Percentiles rank a stretch among this genome's conserved stretches.
These are phyloP conservation scores for Siderastrea radians DNA, from an alignment of 92 coral and sea anemone species.

Conservation along the genomic window DNA sequence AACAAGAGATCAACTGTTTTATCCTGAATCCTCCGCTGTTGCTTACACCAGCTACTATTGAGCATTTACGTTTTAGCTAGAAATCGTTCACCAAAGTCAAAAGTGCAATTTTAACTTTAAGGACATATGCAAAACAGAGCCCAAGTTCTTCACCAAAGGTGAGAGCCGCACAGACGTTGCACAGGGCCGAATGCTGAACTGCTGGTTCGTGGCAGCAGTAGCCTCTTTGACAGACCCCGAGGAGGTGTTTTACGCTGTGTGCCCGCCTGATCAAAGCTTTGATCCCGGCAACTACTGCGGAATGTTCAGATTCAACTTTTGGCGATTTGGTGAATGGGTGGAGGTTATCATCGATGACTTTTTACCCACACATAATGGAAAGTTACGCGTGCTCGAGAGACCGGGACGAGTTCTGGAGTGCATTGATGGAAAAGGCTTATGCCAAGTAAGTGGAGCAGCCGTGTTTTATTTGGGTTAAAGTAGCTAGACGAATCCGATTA, in stretches of 20 bases:
- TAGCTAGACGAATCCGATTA: not conserved
- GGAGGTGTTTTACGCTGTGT: constrained; percentile 77
- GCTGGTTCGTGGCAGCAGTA: constrained; percentile 94
- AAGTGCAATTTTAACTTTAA: not conserved
- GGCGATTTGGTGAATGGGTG: constrained; percentile 90
- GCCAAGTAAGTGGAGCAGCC: constrained; percentile 79
- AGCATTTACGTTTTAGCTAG: no score
- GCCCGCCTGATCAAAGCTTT: constrained; percentile 80
- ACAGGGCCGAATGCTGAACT: constrained; percentile 84
- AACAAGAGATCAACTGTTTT: no score
- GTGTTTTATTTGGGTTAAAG: no score
- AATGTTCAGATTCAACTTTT: constrained; percentile 84
- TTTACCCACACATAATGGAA: constrained; percentile 79
- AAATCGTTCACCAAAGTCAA: not conserved
- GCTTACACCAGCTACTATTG: no score
- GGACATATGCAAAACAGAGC: constrained; percentile 77
- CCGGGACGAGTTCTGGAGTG: constrained; percentile 85
- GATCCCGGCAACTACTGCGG: constrained; percentile 85
- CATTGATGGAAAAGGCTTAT: constrained; percentile 83
- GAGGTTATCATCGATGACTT: constrained; percentile 84
- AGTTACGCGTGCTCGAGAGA: constrained; percentile 75
- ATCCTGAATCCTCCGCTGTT: no score
- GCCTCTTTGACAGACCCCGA: constrained; percentile 79
- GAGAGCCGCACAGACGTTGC: constrained; percentile 77
- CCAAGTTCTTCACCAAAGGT: constrained; percentile 77